phyloP scores from a whole-genome alignment of 2,888 invertebrate species.

The Carcina quercana region DNA sequence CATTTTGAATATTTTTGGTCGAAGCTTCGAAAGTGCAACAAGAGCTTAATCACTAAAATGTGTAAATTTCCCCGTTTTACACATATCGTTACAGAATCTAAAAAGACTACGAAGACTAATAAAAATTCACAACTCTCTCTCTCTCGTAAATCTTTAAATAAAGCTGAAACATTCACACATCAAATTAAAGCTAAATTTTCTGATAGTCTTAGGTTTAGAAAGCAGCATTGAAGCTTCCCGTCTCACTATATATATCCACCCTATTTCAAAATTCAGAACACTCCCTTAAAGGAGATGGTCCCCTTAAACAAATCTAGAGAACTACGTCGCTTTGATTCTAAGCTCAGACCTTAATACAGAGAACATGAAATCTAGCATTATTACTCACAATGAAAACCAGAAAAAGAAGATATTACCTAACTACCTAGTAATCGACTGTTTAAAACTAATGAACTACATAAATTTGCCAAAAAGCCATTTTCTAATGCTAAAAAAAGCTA shows the following conservation, averaged over 20 bases:
- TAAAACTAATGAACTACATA: slow-evolving; percentile 50
- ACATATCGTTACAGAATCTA: slow-evolving; percentile 37
- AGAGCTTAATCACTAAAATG: slow-evolving; percentile 28
- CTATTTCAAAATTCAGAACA: slow-evolving; percentile 50
- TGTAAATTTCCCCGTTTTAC: slow-evolving; percentile 73
- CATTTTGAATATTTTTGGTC: slow-evolving; percentile 46
- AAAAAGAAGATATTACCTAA: slow-evolving; percentile 37
- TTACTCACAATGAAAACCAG: slow-evolving; percentile 36
- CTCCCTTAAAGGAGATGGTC: slow-evolving; percentile 61
- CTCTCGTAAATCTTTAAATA: slow-evolving; percentile 40
- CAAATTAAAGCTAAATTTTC: slow-evolving; percentile 41
- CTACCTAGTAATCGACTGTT: slow-evolving; percentile 45
- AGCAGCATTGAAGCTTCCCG: slow-evolving; percentile 49
- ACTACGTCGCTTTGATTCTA: slow-evolving; percentile 44
- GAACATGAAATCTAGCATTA: slow-evolving; percentile 56
- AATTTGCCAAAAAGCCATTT: slow-evolving; percentile 60
- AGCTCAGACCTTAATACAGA: slow-evolving; percentile 49
- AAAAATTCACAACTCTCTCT: slow-evolving; percentile 54
- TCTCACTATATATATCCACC: slow-evolving; percentile 30
- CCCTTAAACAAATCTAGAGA: slow-evolving; percentile 51
- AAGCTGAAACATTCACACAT: slow-evolving; percentile 34
- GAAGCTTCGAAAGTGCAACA: slow-evolving; percentile 56
- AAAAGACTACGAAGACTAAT: slow-evolving; percentile 32
- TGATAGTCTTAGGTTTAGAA: slow-evolving; percentile 47
- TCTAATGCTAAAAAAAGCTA: slow-evolving; percentile 68